These are phyloP conservation scores for Astyanax mexicanus DNA, from an alignment of 2,797 vertebrate genomes.

Conservation along the genomic window DNA sequence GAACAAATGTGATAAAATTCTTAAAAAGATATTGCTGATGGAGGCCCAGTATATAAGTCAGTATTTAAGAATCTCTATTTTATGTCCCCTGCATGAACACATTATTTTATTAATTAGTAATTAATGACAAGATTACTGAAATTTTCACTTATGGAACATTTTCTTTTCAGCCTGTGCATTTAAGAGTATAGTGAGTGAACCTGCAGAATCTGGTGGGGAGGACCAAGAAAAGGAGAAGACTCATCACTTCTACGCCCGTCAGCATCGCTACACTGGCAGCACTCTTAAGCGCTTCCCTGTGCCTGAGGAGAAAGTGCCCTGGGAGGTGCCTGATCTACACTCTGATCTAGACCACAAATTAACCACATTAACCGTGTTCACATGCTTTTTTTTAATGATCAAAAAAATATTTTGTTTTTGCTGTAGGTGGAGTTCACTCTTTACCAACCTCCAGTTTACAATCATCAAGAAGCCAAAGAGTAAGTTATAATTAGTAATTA, in stretches of 20 bases:
- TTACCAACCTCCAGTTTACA: conserved; percentile 81
- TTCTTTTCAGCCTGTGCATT: conserved; percentile 35
- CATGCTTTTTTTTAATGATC: conserved; percentile 2
- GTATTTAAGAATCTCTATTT: too few relatives aligned
- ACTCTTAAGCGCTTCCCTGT: conserved; percentile 86
- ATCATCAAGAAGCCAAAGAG: conserved; percentile 27
- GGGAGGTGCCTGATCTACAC: conserved; percentile 85
- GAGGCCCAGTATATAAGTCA: too few relatives aligned
- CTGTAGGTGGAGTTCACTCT: conserved; percentile 82
- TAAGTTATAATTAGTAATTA: conserved; percentile 5
- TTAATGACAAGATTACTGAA: too few relatives aligned
- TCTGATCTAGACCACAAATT: too few relatives aligned
- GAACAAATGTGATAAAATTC: too few relatives aligned
- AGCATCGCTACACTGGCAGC: conserved; percentile 82
- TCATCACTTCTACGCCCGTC: conserved; percentile 82
- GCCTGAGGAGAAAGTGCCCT: conserved; percentile 94
- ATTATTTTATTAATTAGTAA: too few relatives aligned
- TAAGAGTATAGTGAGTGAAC: conserved; percentile 42
- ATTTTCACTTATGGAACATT: too few relatives aligned
- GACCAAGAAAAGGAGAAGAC: conserved; percentile 55
- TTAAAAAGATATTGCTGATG: too few relatives aligned
- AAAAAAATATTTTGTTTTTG: conserved; percentile 10
- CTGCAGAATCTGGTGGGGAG: conserved; percentile 51
- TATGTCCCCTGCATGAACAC: too few relatives aligned
- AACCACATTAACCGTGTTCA: neutral